Conservation (phyloP, 2,113 vertebrate species). For the Nannospalax galili region DNA sequence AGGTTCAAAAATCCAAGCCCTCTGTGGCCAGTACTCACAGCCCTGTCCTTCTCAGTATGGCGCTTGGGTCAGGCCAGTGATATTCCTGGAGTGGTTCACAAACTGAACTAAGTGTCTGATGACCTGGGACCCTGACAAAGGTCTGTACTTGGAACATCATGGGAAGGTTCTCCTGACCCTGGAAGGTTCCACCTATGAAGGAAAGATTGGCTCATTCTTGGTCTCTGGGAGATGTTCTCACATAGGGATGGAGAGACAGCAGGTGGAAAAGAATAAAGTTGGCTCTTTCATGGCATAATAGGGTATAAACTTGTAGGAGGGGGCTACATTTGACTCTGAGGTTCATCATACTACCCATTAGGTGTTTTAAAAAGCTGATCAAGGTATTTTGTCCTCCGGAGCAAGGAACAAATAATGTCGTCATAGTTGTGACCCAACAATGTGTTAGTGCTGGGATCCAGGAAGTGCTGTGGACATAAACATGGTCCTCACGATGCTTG, state of each 20-base stretch:
- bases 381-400: not conserved
- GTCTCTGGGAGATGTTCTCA: not conserved
- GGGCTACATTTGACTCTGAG: too few species aligned
- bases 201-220: too few species aligned
- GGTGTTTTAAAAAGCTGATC: not conserved
- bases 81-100: not conserved
- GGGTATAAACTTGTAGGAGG: not conserved
- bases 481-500: not conserved
- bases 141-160: not conserved
- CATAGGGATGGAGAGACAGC: not conserved
- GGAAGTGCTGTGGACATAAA: not conserved
- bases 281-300: not conserved
- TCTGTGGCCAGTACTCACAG: not conserved
- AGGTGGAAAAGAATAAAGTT: not conserved
- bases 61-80: not conserved
- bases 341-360: not conserved
- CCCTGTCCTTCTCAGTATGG: not conserved
- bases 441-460: not conserved
- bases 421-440: not conserved
- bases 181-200: fast-evolving
- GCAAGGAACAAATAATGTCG: not conserved
- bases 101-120: not conserved
- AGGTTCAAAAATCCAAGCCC: not conserved
- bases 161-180: not conserved
- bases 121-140: not conserved